Evolutionary conservation across 2,797 vertebrate species (phyloP), one percentile per base, ranked within the genome.

Genomic region (Phrynocephalus vlangalii): DNA sequence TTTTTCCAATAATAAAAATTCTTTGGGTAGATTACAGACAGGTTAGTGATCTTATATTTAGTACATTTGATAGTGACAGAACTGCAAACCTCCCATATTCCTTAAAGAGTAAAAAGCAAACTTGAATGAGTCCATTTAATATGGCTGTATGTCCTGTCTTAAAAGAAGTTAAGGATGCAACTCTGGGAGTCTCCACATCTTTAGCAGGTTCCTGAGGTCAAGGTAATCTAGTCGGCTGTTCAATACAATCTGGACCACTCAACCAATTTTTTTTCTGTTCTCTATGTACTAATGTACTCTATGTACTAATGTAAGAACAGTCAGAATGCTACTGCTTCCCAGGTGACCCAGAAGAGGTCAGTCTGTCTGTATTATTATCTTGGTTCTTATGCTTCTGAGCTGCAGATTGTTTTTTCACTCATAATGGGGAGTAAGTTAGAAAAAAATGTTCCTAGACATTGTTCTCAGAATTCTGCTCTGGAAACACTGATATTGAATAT

Each of bases 191-290:
- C 73, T n/a, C 72, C 5, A 79, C 68, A 88, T 84, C 68, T 84
- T 88, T 84, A 73, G 52, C 68, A 84, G 79, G 76, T 63, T 52
- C 76, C 44, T 82, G 79, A 87, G 72, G 72, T 87, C 86, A 77
- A 83, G 67, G 52, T 79, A 79, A 88, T 84, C 56, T 84, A 72
- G 82, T 84, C 38, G 66, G 68, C 52, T 84, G 50, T 88, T 84
- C 82, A 82, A 86, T 89, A 77, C 0, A 60, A 73, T 1, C 0
- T 52, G 72, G 50, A 2, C 68, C 68, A 83, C 66, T 80, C 67
- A 87, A 9, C 8, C 6, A 81, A n/a, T 72, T 50, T 48, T 3
- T 82, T 50, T 3, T 0, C n/a, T 3, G 24, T 2, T 60, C 22
- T 11, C 11, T 13, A 8, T 30, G 0, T 28, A 2, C 11, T 82